Evolutionary conservation across 2,888 invertebrate genomes (phyloP), one percentile per base, ranked within the genome.

Genomic region (Antheraea yamamai): DNA sequence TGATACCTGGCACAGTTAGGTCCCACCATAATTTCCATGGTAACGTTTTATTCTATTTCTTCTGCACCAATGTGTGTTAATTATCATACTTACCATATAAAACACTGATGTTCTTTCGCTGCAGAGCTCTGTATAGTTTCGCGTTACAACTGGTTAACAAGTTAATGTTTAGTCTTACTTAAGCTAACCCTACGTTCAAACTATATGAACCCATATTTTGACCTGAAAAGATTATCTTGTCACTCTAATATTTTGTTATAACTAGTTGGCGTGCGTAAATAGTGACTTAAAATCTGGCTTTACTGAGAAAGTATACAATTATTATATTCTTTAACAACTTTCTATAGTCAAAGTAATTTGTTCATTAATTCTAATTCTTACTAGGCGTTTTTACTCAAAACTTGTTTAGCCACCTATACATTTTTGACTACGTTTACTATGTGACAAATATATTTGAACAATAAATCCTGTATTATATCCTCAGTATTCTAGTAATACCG

Each of bases 401-500:
- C 20, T 55, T 47, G 47, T 47, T 20, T 55, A 20, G 20, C 20
- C n/a, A 47, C 47, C 47, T 47, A 47, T 7, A 20, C 55, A 55
- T 55, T 55, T 55, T 55, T 55, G 18, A n/a, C 6, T 12, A 61
- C n/a, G 8, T 23, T 61, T 61, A 23, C n/a, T 23, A 23, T 61
- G n/a, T 23, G n/a, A 23, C 12, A 12, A 23, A 61, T 20, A 61
- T 23, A 61, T 61, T 61, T 61, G 10, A 61, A 61, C 61, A 61
- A 12, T 61, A 61, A 10, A 61, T 2, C 23, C 23, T 61, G 61
- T 61, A 61, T 61, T 61, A 23, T 61, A 61, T 61, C 61, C n/a
- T 61, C 61, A 68, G 68, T 68, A 68, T 68, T 35, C 68, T 20
- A 68, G 30, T 68, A 18, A 14, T 68, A 35, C 35, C 68, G 18